Evolutionary conservation across 2,113 vertebrate species (phyloP).

Genomic region (Myiozetetes cayanensis): DNA sequence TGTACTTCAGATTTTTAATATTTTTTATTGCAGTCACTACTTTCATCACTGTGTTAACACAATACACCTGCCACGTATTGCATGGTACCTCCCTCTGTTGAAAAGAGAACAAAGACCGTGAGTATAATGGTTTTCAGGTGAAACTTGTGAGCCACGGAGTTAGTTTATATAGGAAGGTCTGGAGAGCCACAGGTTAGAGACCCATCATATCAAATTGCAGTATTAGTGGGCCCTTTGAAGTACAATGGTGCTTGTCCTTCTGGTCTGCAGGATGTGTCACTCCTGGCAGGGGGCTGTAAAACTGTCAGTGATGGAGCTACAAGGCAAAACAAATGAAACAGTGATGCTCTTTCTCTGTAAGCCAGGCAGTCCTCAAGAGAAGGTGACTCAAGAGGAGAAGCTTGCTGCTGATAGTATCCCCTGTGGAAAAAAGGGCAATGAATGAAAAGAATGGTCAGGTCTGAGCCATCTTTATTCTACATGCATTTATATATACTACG

Average conservation of each 20-base stretch:
- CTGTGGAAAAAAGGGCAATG: background rate
- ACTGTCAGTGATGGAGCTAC: background rate
- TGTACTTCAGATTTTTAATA: background rate
- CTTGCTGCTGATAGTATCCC: background rate
- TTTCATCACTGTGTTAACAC: background rate
- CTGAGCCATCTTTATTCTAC: background rate
- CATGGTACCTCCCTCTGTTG: background rate
- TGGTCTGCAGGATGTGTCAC: background rate
- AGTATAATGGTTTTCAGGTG: background rate
- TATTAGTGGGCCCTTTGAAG: background rate
- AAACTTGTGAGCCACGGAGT: background rate
- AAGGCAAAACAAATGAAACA: background rate
- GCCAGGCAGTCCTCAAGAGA: background rate
- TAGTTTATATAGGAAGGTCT: background rate
- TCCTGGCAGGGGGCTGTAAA: background rate
- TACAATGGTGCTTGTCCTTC: background rate
- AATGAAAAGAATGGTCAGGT: background rate
- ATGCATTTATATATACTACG: background rate
- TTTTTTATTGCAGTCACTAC: background rate
- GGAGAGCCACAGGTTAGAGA: fast-evolving
- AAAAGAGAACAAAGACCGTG: background rate
- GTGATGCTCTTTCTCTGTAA: background rate
- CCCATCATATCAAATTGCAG: fast-evolving
- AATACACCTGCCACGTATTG: background rate
- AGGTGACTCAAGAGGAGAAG: background rate